Conservation (phyloP, 1,140 invertebrate species). For the Tachypleus tridentatus region DNA sequence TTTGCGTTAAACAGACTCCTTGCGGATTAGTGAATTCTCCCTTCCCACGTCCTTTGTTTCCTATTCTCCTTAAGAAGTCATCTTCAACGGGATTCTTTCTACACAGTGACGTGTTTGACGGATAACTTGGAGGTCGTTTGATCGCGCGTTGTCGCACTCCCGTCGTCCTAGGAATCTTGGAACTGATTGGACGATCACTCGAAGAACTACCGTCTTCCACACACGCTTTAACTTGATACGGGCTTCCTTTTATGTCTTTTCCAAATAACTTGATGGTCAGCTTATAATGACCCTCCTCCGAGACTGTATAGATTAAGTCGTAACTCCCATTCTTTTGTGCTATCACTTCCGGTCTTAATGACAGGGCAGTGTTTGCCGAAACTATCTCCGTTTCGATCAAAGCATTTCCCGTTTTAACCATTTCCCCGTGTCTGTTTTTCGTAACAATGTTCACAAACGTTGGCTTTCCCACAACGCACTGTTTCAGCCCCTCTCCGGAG, state of each 20-base stretch:
- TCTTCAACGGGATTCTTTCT: slow-evolving; percentile 39
- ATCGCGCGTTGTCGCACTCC: slow-evolving; percentile 28
- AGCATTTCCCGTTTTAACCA: slow-evolving; percentile 30
- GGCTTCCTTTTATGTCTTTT: slow-evolving; percentile 38
- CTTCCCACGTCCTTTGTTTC: slow-evolving; percentile 38
- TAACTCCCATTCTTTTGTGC: slow-evolving; percentile 39
- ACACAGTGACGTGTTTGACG: slow-evolving; percentile 34
- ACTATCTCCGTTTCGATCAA: slow-evolving; percentile 10
- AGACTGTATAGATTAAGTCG: slow-evolving; percentile 35
- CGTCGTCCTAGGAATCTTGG: slow-evolving; percentile 18
- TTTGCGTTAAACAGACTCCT: slow-evolving; percentile 33
- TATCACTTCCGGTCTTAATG: slow-evolving; percentile 28
- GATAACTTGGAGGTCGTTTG: slow-evolving; percentile 33
- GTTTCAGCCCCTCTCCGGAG: slow-evolving; percentile 34
- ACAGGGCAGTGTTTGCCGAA: slow-evolving; percentile 14
- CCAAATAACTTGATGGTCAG: slow-evolving; percentile 36
- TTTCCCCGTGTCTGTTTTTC: slow-evolving; percentile 33
- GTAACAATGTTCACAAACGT: slow-evolving; percentile 33
- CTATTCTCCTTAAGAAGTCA: slow-evolving; percentile 37
- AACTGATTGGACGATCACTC: slow-evolving; percentile 22
- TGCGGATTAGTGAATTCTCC: slow-evolving; percentile 48
- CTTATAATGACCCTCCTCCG: slow-evolving; percentile 32
- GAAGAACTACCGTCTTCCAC: slow-evolving; percentile 19
- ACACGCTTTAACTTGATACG: slow-evolving; percentile 27
- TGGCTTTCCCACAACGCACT: slow-evolving; percentile 29